phyloP scores from a whole-genome alignment of 2,888 invertebrate species.

The Saturnia pavonia region DNA sequence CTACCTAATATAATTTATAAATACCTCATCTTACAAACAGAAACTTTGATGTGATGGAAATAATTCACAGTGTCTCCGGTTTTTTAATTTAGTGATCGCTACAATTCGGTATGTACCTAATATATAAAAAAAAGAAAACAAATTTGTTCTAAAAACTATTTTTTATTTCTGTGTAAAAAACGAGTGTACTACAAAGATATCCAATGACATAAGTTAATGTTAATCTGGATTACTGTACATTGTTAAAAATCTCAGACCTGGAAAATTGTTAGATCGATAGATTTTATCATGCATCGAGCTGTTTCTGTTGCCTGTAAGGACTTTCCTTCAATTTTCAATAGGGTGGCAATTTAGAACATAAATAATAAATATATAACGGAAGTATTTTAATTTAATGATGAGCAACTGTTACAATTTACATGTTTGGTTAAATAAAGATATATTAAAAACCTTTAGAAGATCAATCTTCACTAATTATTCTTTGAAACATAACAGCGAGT shows the following conservation, averaged over 20 bases:
- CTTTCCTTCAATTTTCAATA: conserved; percentile 20
- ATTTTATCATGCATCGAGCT: not conserved
- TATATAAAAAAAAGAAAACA: not conserved
- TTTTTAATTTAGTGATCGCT: conserved; percentile 43
- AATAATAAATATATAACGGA: not conserved
- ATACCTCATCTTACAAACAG: conserved; percentile 29
- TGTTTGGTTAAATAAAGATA: not conserved
- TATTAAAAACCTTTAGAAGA: no score
- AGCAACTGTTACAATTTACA: not conserved
- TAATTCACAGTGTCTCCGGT: conserved; percentile 40
- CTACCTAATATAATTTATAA: conserved; percentile 14
- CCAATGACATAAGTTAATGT: not conserved
- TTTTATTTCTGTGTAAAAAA: not conserved
- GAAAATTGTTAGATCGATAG: not conserved
- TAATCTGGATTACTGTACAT: not conserved
- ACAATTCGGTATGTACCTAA: conserved; percentile 42
- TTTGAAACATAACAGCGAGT: no score
- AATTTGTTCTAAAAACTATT: not conserved
- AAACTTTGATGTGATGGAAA: conserved; percentile 51
- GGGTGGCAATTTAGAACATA: no score
- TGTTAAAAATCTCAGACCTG: not conserved
- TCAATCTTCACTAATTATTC: no score
- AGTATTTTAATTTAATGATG: not conserved
- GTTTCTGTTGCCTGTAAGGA: not conserved
- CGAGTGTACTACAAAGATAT: not conserved